A percentile compares a stretch with the other conserved stretches of the same genome.
Conservation (phyloP, 2,113 vertebrate species). For the Ochotona curzoniae region DNA sequence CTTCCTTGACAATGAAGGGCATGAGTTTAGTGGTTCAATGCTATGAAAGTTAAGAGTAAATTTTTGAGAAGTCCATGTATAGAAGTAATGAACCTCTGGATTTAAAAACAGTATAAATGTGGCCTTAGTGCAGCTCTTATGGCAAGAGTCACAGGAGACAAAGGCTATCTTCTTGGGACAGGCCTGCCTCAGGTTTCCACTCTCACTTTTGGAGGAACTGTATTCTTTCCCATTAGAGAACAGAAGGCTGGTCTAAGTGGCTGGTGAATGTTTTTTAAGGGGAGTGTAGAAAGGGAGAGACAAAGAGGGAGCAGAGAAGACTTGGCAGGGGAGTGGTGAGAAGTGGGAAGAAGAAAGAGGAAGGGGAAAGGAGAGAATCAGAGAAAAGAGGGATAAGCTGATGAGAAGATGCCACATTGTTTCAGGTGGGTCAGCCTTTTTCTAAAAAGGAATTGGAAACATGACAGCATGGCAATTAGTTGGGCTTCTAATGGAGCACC, state of each 20-base stretch:
- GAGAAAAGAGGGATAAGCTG: background rate
- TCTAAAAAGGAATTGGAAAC: slow-evolving; percentile 1
- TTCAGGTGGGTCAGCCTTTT: slow-evolving; percentile 55
- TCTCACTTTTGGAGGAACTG: background rate
- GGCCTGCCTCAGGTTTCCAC: slow-evolving; percentile 33
- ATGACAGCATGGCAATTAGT: background rate
- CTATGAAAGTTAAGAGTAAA: slow-evolving; percentile 54
- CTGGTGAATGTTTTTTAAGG: slow-evolving; percentile 4
- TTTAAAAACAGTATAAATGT: background rate
- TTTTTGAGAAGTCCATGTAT: background rate
- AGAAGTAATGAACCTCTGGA: slow-evolving; percentile 59
- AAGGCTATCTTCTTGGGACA: slow-evolving; percentile 18
- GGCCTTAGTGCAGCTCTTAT: slow-evolving; percentile 66
- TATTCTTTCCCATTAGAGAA: background rate
- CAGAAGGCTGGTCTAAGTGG: background rate
- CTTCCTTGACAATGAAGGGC: slow-evolving; percentile 64
- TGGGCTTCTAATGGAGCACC: slow-evolving; percentile 12
- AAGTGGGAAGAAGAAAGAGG: too few species aligned
- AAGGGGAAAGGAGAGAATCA: background rate
- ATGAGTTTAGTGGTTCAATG: slow-evolving; percentile 56
- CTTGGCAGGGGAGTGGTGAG: too few species aligned
- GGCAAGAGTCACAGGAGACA: slow-evolving; percentile 71
- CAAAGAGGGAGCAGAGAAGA: background rate
- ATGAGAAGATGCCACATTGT: slow-evolving; percentile 50
- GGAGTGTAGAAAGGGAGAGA: background rate